Conservation (phyloP, 2,888 invertebrate genomes). For the Spodoptera picta region DNA sequence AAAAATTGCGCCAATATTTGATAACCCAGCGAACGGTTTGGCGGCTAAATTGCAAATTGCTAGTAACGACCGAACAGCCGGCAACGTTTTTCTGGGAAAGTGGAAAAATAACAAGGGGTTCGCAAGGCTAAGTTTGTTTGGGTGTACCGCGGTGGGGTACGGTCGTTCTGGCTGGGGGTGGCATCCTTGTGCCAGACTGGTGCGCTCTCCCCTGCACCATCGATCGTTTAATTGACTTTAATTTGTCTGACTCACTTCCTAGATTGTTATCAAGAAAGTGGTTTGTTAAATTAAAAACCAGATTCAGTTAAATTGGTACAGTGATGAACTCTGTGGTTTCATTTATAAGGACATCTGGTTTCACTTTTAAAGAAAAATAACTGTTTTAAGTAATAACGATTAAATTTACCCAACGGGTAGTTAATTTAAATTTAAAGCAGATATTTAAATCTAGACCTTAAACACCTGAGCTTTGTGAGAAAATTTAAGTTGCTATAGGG, state of each 20-base stretch:
- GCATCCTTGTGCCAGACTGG: slow-evolving; percentile 69
- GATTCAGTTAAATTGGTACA: slow-evolving; percentile 16
- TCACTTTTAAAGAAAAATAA: too few species aligned
- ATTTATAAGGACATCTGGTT: slow-evolving; percentile 1
- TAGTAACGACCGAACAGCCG: slow-evolving; percentile 33
- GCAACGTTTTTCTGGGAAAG: slow-evolving; percentile 57
- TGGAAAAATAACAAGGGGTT: slow-evolving; percentile 52
- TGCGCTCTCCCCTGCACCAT: slow-evolving; percentile 69
- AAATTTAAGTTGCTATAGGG: slow-evolving; percentile 29
- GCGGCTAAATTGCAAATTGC: slow-evolving; percentile 37
- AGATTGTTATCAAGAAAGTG: slow-evolving; percentile 41
- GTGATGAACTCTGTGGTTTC: slow-evolving; percentile 6
- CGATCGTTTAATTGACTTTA: slow-evolving; percentile 77
- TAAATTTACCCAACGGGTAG: background rate
- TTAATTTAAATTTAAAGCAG: slow-evolving; percentile 2
- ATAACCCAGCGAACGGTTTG: slow-evolving; percentile 13
- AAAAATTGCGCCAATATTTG: slow-evolving; percentile 11
- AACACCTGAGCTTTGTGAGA: slow-evolving; percentile 10
- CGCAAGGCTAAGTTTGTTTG: slow-evolving; percentile 69
- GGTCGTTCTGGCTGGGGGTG: slow-evolving; percentile 52
- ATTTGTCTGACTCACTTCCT: slow-evolving; percentile 73
- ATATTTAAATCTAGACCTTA: slow-evolving; percentile 2
- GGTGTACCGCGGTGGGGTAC: slow-evolving; percentile 58
- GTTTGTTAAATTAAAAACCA: slow-evolving; percentile 8
- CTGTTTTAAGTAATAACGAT: background rate